Percentiles rank a stretch among this genome's conserved stretches.
Conservation (phyloP, 2,113 vertebrate species). For the Mustela nigripes region DNA sequence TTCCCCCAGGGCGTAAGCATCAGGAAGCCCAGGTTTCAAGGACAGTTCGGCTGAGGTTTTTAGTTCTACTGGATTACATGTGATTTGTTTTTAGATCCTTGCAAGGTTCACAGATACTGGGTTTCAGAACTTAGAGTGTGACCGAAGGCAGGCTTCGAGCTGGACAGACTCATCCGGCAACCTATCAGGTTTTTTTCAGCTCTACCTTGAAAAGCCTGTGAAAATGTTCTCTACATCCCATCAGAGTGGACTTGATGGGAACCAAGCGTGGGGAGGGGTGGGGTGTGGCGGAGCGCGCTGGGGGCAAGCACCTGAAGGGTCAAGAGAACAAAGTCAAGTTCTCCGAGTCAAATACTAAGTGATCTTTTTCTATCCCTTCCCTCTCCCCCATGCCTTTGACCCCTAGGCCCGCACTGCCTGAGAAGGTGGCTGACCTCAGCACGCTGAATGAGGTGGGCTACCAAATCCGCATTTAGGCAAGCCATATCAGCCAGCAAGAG, state of each 20-base stretch:
- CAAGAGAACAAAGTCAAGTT: neutral
- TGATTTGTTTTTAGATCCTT: neutral
- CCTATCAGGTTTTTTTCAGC: neutral
- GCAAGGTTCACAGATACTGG: neutral
- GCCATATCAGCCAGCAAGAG: slow-evolving; percentile 32
- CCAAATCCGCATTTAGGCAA: slow-evolving; percentile 95
- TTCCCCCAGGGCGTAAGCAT: neutral
- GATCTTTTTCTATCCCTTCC: neutral
- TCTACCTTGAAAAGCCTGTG: neutral
- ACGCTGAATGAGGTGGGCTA: slow-evolving; percentile 94
- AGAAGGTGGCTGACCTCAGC: slow-evolving; percentile 93
- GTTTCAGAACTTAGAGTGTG: neutral
- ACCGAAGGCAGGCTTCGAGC: neutral
- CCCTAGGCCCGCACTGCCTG: slow-evolving; percentile 92
- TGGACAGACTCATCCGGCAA: neutral
- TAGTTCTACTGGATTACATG: neutral
- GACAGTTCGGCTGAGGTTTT: neutral
- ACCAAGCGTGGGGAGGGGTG: neutral
- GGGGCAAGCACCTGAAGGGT: too few species aligned
- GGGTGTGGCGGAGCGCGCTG: fast-evolving
- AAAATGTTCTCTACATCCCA: neutral
- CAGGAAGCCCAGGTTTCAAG: neutral
- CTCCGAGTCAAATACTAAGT: neutral
- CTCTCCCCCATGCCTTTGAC: neutral
- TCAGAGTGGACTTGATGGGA: neutral